Conservation (phyloP, 2,797 vertebrate genomes). For the Prunella strophiata region DNA sequence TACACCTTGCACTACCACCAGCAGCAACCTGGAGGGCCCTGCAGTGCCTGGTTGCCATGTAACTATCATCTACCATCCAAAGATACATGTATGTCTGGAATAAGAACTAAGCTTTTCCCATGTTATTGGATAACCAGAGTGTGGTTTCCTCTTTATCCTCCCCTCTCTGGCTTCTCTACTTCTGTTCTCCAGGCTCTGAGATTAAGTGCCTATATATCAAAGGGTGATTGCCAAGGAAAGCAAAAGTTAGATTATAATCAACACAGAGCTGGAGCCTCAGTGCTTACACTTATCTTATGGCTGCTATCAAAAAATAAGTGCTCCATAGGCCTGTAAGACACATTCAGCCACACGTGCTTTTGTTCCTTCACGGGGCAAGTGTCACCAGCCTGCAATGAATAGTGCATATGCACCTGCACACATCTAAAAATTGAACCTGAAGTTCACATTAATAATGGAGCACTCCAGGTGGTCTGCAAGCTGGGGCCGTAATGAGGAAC, state of each 20-base stretch:
- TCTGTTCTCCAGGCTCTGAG: background rate
- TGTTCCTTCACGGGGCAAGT: background rate
- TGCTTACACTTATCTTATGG: background rate
- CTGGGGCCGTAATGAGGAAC: constrained; percentile 56
- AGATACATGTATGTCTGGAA: background rate
- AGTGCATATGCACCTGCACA: constrained; percentile 18
- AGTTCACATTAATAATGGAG: constrained; percentile 63
- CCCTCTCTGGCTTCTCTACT: background rate
- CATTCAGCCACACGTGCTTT: background rate
- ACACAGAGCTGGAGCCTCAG: background rate
- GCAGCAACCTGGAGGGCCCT: constrained; percentile 13
- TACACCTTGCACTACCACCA: constrained; percentile 2
- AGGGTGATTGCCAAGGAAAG: background rate
- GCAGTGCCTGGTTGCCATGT: constrained; percentile 17
- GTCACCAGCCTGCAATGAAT: constrained; percentile 7
- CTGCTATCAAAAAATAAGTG: background rate
- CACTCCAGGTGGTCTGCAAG: constrained; percentile 48
- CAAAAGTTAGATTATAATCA: constrained; percentile 9
- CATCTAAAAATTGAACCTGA: constrained; percentile 56
- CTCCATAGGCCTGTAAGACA: background rate
- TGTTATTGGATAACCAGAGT: background rate
- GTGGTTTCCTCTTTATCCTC: background rate
- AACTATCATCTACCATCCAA: background rate
- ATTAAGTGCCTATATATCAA: background rate
- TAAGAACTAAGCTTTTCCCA: constrained; percentile 15